phyloP scores from a whole-genome alignment of 2,113 vertebrate genomes.

The Silurus meridionalis region DNA sequence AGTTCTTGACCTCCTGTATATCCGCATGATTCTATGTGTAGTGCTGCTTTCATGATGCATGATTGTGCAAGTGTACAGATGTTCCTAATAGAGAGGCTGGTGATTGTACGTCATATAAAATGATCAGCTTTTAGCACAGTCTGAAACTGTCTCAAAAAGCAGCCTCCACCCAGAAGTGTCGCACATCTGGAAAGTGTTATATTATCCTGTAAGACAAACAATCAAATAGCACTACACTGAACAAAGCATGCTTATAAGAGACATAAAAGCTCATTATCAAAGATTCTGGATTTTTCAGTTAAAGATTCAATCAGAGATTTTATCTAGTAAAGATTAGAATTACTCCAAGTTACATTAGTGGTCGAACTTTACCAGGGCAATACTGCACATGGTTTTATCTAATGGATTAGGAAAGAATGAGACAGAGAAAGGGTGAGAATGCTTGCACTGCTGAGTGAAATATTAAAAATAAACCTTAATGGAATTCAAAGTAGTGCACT shows the following conservation, averaged over 20 bases:
- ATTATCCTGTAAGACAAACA: neutral
- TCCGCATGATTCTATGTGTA: neutral
- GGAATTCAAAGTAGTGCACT: neutral
- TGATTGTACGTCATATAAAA: neutral
- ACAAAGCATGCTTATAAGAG: neutral
- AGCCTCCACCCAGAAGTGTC: neutral
- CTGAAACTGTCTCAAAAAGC: neutral
- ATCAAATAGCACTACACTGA: neutral
- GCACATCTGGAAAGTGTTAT: constrained; percentile 15
- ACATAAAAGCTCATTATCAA: neutral
- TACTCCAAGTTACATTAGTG: neutral
- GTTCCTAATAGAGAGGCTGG: neutral
- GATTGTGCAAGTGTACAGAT: neutral
- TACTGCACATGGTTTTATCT: neutral
- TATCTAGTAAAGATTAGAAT: neutral
- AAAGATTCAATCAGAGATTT: neutral
- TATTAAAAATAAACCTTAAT: neutral
- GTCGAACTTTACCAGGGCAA: neutral
- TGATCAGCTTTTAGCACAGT: neutral
- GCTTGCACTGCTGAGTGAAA: neutral
- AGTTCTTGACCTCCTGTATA: neutral
- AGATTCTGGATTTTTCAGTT: neutral
- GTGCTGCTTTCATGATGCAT: neutral
- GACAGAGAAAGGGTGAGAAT: neutral
- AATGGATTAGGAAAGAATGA: neutral